phyloP scores from a whole-genome alignment of 2,113 vertebrate species.

The Tragulus kanchil region DNA sequence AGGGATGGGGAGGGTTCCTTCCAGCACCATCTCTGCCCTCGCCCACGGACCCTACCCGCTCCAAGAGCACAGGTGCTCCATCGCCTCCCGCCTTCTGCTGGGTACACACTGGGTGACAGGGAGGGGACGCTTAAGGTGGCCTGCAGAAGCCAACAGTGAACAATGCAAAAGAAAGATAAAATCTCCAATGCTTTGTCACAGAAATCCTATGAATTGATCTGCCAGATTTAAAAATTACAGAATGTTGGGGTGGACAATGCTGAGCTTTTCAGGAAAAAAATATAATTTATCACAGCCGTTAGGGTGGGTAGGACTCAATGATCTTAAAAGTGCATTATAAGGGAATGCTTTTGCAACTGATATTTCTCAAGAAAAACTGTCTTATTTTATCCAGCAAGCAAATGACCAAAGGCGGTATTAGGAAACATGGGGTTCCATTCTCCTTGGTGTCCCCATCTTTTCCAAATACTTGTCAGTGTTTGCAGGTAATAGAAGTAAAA shows the following conservation, averaged over 20 bases:
- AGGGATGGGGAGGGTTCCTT: not conserved
- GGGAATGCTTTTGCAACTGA: not conserved
- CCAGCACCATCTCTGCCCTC: not conserved
- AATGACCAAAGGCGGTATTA: slow-evolving; percentile 44
- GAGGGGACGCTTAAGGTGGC: not conserved
- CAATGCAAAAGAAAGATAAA: slow-evolving; percentile 35
- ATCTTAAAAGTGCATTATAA: not conserved
- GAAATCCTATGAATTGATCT: not conserved
- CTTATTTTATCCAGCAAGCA: slow-evolving; percentile 50
- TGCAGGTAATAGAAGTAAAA: slow-evolving; percentile 48
- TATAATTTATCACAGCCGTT: not conserved
- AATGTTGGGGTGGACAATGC: not conserved
- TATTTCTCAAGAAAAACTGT: not conserved
- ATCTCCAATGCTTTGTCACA: slow-evolving; percentile 23
- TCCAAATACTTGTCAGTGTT: slow-evolving; percentile 60
- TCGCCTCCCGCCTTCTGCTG: not conserved
- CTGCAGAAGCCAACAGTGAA: not conserved
- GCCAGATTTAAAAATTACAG: not conserved
- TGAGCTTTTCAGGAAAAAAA: not conserved
- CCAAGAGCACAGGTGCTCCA: not conserved
- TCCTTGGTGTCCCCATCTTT: slow-evolving; percentile 36
- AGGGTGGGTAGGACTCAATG: not conserved
- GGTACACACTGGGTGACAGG: not conserved
- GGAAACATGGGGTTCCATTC: slow-evolving; percentile 30
- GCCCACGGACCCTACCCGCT: not conserved